These are phyloP conservation scores for Copidosoma floridanum DNA, from an alignment of 1,140 invertebrate species.

Conservation along the genomic window DNA sequence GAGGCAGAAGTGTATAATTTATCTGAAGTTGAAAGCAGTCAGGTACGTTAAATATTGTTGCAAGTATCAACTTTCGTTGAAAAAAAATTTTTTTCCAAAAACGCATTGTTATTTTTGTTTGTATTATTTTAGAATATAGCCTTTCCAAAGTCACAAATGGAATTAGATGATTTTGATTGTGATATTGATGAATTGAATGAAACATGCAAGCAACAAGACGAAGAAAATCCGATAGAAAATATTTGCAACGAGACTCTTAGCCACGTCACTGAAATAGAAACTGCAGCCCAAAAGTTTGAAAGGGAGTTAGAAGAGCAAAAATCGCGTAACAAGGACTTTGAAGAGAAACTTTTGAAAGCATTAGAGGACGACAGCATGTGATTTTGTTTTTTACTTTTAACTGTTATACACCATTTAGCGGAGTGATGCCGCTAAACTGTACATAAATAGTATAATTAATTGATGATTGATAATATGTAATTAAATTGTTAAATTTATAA, in stretches of 20 bases:
- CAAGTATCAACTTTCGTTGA: no score
- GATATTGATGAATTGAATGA: slow-evolving; percentile 26
- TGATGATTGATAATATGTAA: no score
- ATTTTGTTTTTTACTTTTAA: not conserved
- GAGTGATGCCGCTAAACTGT: no score
- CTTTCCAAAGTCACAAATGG: slow-evolving; percentile 4
- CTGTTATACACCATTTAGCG: not conserved
- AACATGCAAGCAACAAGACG: slow-evolving; percentile 6
- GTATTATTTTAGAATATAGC: not conserved
- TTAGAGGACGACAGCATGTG: slow-evolving; percentile 25
- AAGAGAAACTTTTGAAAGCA: slow-evolving; percentile 40
- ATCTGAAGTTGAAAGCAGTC: slow-evolving; percentile 27
- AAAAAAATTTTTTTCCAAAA: no score
- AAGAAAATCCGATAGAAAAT: slow-evolving; percentile 19
- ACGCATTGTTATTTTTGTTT: no score
- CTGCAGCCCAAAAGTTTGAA: slow-evolving; percentile 33
- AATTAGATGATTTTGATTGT: slow-evolving; percentile 17
- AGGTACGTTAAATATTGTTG: no score
- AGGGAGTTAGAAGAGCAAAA: slow-evolving; percentile 37
- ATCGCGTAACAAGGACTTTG: slow-evolving; percentile 33
- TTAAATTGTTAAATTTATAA: no score
- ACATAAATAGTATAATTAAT: no score
- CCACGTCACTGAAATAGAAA: slow-evolving; percentile 31
- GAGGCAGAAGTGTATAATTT: not conserved
- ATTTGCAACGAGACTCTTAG: slow-evolving; percentile 31